Evolutionary conservation across 1,140 invertebrate genomes (phyloP).

Genomic region (Pygmarrhopalites habei): DNA sequence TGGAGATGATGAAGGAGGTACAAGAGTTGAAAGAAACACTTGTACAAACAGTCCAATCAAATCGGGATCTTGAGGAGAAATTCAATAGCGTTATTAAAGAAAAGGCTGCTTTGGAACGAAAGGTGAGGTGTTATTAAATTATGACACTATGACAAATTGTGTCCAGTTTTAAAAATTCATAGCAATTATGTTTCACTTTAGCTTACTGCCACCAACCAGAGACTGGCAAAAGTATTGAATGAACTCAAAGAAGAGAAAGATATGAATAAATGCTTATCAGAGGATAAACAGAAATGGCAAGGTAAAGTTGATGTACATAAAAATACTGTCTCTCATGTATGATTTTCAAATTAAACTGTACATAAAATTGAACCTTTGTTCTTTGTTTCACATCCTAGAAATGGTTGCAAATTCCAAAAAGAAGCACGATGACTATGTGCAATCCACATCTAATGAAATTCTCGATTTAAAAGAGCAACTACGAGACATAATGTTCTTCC

Average conservation of each 20-base stretch:
- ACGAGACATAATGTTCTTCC: slow-evolving; percentile 90
- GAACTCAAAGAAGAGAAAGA: slow-evolving; percentile 72
- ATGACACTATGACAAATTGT: no score
- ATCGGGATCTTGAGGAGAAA: slow-evolving; percentile 63
- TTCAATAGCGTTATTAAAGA: slow-evolving; percentile 37
- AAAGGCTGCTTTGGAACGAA: slow-evolving; percentile 38
- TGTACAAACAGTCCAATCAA: slow-evolving; percentile 43
- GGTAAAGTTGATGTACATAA: no score
- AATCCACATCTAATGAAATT: slow-evolving; percentile 62
- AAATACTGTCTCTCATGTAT: no score
- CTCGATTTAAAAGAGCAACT: slow-evolving; percentile 81
- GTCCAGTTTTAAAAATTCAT: no score
- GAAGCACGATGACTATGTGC: slow-evolving; percentile 52
- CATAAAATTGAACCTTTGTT: no score
- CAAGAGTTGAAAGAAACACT: slow-evolving; percentile 46
- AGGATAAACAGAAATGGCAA: slow-evolving; percentile 72
- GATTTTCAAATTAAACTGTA: no score
- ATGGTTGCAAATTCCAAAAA: slow-evolving; percentile 59
- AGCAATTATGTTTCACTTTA: no score
- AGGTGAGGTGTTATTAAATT: no score
- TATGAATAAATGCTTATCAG: slow-evolving; percentile 63
- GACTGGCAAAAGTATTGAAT: slow-evolving; percentile 50
- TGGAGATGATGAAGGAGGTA: slow-evolving; percentile 44
- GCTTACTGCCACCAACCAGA: slow-evolving; percentile 39
- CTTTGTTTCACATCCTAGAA: no score